These are phyloP conservation scores for Salvelinus alpinus DNA, from an alignment of 2,113 vertebrate genomes.

Conservation along the genomic window DNA sequence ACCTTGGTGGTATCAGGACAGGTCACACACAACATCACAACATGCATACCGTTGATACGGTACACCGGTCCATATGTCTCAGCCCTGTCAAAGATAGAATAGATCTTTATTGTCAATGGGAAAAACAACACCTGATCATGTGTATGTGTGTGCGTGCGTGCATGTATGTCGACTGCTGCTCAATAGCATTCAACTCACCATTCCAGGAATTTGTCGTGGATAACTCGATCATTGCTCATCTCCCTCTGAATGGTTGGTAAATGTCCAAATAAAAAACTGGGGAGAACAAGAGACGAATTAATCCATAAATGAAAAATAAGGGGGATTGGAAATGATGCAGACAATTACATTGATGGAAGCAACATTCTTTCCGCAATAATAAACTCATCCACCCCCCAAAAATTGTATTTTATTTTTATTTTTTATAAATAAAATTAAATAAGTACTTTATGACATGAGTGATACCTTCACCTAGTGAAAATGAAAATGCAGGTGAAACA, in stretches of 20 bases:
- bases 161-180: not conserved
- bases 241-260: fast-evolving
- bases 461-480: no score
- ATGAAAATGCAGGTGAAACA: not conserved
- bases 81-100: slow-evolving; percentile 42
- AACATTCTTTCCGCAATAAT: no score
- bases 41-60: slow-evolving; percentile 58
- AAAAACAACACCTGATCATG: not conserved
- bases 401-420: no score
- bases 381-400: no score
- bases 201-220: slow-evolving; percentile 52
- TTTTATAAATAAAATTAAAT: no score
- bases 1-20: slow-evolving; percentile 73
- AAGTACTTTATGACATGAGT: no score
- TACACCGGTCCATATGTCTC: slow-evolving; percentile 62
- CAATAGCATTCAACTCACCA: slow-evolving; percentile 48
- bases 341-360: no score
- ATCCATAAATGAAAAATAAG: not conserved
- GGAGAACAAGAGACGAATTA: not conserved
- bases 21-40: slow-evolving; percentile 23
- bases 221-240: not conserved
- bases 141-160: not conserved
- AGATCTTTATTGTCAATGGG: not conserved
- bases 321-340: no score
- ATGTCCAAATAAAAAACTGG: slow-evolving; percentile 67